Base-by-base conservation (phyloP, 2,113 vertebrate species). In the Balaeniceps rex region DNA sequence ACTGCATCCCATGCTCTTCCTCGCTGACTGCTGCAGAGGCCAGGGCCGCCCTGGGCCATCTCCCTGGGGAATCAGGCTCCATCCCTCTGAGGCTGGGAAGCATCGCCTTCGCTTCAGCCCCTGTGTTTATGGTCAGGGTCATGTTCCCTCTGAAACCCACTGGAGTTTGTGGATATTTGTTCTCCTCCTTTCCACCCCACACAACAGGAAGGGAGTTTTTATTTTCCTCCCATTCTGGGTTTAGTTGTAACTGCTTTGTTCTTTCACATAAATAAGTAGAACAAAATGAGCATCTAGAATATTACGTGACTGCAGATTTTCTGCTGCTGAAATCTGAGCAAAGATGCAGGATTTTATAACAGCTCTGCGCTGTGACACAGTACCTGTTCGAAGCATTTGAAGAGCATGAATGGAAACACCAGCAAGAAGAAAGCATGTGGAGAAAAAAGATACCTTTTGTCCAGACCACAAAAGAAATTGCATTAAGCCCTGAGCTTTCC, bases 251-350 rank as follows among this genome's bases (percentile, higher is more conserved):
- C 85, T 65, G 60, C 82, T 96, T 90, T 84, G 46, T 92, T 90
- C 81, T 93, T 95, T 84, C 52, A 84, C 57, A 49, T 77, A 89
- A 88, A 55, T 82, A 91, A 74, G 66, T 58, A 85, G 72, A 91
- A 87, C 36, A 91, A 91, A 97, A 96, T 91, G 87, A 87, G 54
- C 87, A 94, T 94, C 92, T 76, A 65, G 72, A 87, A 61, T 93
- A 76, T 93, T 94, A 75, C 5, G 6, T 79, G 90, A 69, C 80
- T 87, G 68, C 51, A 65, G 65, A 90, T 88, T 91, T 95, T 92
- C 86, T 93, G 64, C 83, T 84, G 72, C 88, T 95, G 92, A 97
- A 92, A 92, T 83, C 61, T 78, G 60, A 95, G 92, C 47, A 75
- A 64, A 91, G 75, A 78, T 83, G 65, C 25, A 75, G 76, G 77